A percentile compares a stretch with the other conserved stretches of the same genome.
phyloP scores from a whole-genome alignment of 2,888 invertebrate species.

The Deroplatys truncata region DNA sequence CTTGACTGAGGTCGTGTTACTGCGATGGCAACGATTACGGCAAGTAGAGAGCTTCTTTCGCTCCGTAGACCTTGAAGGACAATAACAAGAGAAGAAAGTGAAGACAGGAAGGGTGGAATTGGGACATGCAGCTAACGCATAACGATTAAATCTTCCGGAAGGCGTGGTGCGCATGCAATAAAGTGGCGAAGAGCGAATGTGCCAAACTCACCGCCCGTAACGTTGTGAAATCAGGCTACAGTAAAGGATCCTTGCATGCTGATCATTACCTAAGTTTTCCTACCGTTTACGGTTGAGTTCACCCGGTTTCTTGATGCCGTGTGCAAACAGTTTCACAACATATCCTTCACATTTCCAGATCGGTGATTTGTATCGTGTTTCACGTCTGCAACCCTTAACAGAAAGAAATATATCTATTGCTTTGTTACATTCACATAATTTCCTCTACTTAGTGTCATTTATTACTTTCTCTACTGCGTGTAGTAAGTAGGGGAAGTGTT shows the following conservation, averaged over 20 bases:
- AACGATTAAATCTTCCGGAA: background rate
- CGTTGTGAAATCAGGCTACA: background rate
- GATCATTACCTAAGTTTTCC: background rate
- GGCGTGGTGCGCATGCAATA: background rate
- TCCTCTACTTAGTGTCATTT: too few species aligned
- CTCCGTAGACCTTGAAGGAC: background rate
- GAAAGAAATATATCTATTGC: too few species aligned
- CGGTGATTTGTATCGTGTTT: too few species aligned
- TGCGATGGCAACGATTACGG: too few species aligned
- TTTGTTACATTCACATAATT: too few species aligned
- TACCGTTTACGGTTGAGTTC: background rate
- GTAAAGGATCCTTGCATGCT: background rate
- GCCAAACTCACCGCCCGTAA: background rate
- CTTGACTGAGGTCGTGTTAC: too few species aligned
- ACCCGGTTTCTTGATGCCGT: background rate
- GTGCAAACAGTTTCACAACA: background rate
- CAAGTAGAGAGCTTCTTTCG: background rate
- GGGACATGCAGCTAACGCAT: background rate
- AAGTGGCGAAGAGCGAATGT: background rate
- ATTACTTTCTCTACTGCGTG: too few species aligned
- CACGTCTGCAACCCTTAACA: too few species aligned
- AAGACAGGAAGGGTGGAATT: background rate
- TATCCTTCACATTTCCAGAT: background rate
- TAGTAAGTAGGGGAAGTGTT: too few species aligned
- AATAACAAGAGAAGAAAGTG: background rate